Evolutionary conservation across 2,888 invertebrate species (phyloP).

Genomic region (Gymnocheta viridis): DNA sequence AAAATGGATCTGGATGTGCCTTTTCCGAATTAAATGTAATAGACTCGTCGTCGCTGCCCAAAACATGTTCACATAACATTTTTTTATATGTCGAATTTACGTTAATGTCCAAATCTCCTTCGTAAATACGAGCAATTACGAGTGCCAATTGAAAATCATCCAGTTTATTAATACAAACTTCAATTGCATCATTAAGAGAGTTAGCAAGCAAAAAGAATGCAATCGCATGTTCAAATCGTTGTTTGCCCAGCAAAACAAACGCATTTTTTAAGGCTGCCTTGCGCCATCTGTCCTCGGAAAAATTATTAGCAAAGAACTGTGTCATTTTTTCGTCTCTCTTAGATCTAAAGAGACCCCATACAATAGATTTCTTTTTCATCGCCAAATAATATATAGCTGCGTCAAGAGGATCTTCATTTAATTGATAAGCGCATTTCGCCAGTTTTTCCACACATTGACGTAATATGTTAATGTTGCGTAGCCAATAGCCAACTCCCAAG

Average conservation of each 20-base stretch:
- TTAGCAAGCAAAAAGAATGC: conserved; percentile 98
- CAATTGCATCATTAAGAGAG: conserved; percentile 96
- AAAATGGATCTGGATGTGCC: conserved; percentile 97
- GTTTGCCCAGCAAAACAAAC: conserved; percentile 96
- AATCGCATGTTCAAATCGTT: conserved; percentile 98
- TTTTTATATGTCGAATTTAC: conserved; percentile 85
- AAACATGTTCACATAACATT: conserved; percentile 90
- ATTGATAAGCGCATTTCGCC: conserved; percentile 96
- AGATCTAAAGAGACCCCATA: conserved; percentile 97
- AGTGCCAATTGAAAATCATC: conserved; percentile 98
- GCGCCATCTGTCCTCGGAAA: conserved; percentile 95
- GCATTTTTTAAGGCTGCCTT: conserved; percentile 99
- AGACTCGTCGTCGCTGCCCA: conserved; percentile 87
- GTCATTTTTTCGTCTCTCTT: conserved; percentile 96
- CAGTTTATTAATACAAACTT: conserved; percentile 91
- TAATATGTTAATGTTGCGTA: conserved; percentile 91
- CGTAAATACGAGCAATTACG: conserved; percentile 95
- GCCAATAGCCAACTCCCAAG: conserved; percentile 97
- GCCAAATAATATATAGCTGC: conserved; percentile 98
- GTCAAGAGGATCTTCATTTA: conserved; percentile 97
- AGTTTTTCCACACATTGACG: conserved; percentile 94
- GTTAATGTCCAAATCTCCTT: conserved; percentile 82
- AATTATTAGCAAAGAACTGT: conserved; percentile 96
- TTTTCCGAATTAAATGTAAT: conserved; percentile 88
- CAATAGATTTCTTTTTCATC: conserved; percentile 97